Evolutionary conservation across 2,113 vertebrate genomes (phyloP), one percentile per base, ranked within the genome.

Genomic region (Hydrochoerus hydrochaeris): DNA sequence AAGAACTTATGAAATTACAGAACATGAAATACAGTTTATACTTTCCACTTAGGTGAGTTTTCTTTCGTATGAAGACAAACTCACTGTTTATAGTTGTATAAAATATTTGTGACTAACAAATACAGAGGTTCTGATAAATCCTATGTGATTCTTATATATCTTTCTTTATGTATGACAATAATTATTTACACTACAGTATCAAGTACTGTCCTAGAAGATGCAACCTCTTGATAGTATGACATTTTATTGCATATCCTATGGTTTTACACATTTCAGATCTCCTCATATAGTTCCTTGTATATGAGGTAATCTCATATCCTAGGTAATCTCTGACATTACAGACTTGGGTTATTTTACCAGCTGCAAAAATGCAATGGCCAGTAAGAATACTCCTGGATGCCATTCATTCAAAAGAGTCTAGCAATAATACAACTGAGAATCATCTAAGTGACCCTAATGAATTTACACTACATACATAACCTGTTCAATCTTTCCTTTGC

Each of bases 41-140:
- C 44, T 88, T 91, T 13, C 32, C 1, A 19, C 20, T 54, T 65
- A 57, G 28, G 65, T 16, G 3, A 22, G 1, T 67, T 81, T 85
- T 88, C 71, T 93, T 97, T 67, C 19, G 75, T 30, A 44, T 20
- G 57, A 95, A 86, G 44, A 63, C 11, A 84, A 63, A 84, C 28
- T 83, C 49, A 89, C 22, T 44, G 3, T 65, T 69, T 71, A 57
- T 13, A 41, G 10, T 73, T 52, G 22, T 49, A 62, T 5, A 73
- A 44, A 38, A 52, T 16, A 6, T 57, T 52, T 97, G 7, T 69
- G 14, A 87, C 7, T 13, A 83, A 46, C 8, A 83, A 80, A 58
- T 46, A 85, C 26, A 28, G 35, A 5, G 2, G 0, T 71, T 71
- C 12, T 84, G 77, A 62, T 77, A 71, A 85, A 80, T 69, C 90